Base-by-base conservation (phyloP, 2,113 vertebrate species). In the Polyodon spathula region DNA sequence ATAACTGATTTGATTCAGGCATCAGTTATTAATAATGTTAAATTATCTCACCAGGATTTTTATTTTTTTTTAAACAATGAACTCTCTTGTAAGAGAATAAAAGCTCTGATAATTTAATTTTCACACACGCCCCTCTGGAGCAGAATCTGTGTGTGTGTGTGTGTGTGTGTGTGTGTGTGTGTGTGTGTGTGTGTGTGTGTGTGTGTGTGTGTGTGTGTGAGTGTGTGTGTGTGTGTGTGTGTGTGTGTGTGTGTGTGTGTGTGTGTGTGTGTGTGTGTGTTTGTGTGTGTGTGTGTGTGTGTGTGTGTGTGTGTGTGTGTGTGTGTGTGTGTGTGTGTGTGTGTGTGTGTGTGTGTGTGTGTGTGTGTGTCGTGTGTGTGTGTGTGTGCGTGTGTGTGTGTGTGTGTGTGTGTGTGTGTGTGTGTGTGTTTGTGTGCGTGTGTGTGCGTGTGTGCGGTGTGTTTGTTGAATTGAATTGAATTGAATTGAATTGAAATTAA, bases 251-350 rank as follows among this genome's bases (percentile, higher is more conserved):
- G 40, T 59, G 17, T 63, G 53, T 55, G 50, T 67, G 44, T 48
- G 11, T 58, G 58, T 67, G 56, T 73, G 58, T 68, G 46, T 1
- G 60, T 57, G 58, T 50, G 57, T 44, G 42, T 58, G 48, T 44
- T 2, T 61, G 54, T 62, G 54, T 67, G 50, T 62, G 37, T 56
- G 38, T 57, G 59, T 55, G 56, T 11, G 42, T 41, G 53, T 41
- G 54, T 40, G 42, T 40, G 10, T 43, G 43, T 56, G 14, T 40
- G 57, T 39, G 39, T 50, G 60, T 46, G 38, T 27, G 38, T 65
- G 17, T 56, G 39, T 59, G n/a, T 41, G 46, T 62, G 50, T 40
- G 51, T 60, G 12, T 15, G 14, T 59, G 15, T 58, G 58, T 59
- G 63, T 58, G 60, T 41, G 15, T 40, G 39, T 53, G 60, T 15